phyloP scores from a whole-genome alignment of 2,888 invertebrate species.

The Amaurobius ferox region DNA sequence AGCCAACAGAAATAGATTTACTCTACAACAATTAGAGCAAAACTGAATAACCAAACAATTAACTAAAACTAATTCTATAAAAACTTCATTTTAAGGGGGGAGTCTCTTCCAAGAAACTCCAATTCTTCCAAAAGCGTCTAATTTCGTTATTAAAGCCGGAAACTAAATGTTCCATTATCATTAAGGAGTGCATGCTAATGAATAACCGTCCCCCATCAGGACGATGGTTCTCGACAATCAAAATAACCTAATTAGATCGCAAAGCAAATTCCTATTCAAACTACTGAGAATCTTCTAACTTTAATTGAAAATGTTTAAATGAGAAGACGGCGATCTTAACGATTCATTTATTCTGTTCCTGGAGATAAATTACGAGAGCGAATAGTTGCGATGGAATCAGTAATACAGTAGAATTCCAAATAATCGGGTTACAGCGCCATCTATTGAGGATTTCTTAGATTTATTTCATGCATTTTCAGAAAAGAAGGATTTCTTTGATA shows the following conservation, averaged over 20 bases:
- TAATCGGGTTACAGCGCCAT: background rate
- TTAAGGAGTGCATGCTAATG: background rate
- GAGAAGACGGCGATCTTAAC: constrained; percentile 5
- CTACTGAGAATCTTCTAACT: background rate
- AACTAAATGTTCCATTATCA: background rate
- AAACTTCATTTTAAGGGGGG: background rate
- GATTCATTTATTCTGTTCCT: background rate
- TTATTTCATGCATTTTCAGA: too few relatives aligned
- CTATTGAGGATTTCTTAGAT: background rate
- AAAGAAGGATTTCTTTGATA: too few relatives aligned
- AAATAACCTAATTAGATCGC: constrained; percentile 8
- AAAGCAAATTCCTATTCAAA: background rate
- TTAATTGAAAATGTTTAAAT: constrained; percentile 8
- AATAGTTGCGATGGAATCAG: background rate
- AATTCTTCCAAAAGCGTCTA: background rate
- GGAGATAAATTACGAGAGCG: constrained; percentile 8
- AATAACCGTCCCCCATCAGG: constrained; percentile 3
- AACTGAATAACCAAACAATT: too few relatives aligned
- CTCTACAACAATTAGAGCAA: too few relatives aligned
- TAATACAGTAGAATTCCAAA: background rate
- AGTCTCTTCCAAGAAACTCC: background rate
- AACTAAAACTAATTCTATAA: background rate
- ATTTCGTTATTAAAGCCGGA: background rate
- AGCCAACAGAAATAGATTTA: too few relatives aligned
- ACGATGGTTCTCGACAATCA: background rate